A percentile compares a stretch with the other conserved stretches of the same genome.
Evolutionary conservation across 2,888 invertebrate genomes (phyloP).

Genomic region (Malthinus flaveolus): DNA sequence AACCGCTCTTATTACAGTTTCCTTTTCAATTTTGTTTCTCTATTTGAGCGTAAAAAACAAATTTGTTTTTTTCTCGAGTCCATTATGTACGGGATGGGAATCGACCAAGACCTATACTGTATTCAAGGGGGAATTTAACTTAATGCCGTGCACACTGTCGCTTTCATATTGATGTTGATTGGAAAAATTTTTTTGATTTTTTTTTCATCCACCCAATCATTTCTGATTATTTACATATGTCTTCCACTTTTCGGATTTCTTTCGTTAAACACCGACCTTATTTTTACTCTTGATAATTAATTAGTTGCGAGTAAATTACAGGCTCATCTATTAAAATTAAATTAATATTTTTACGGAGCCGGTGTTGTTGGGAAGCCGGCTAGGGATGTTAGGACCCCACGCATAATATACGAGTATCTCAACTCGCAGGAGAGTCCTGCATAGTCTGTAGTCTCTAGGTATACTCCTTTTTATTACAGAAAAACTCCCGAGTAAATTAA

Average conservation of each 20-base stretch:
- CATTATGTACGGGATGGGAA: conserved; percentile 43
- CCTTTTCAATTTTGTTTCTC: conserved; percentile 53
- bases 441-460: too few relatives aligned
- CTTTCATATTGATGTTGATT: conserved; percentile 6
- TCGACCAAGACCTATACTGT: conserved; percentile 27
- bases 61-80: conserved; percentile 52
- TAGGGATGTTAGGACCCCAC: too few relatives aligned
- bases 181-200: conserved; percentile 1
- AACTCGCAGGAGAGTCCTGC: too few relatives aligned
- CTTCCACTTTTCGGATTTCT: neutral
- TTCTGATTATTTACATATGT: neutral
- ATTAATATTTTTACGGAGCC: too few relatives aligned
- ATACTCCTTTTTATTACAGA: too few relatives aligned
- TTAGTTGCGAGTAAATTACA: too few relatives aligned
- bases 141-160: conserved; percentile 5
- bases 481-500: too few relatives aligned
- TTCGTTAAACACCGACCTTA: neutral
- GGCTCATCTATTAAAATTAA: too few relatives aligned
- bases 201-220: neutral
- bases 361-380: too few relatives aligned
- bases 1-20: conserved; percentile 48
- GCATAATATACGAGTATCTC: too few relatives aligned
- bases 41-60: conserved; percentile 54
- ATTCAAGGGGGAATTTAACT: conserved; percentile 20
- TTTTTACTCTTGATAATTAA: neutral